phyloP scores from a whole-genome alignment of 2,113 vertebrate species.

The Stigmatopora nigra region DNA sequence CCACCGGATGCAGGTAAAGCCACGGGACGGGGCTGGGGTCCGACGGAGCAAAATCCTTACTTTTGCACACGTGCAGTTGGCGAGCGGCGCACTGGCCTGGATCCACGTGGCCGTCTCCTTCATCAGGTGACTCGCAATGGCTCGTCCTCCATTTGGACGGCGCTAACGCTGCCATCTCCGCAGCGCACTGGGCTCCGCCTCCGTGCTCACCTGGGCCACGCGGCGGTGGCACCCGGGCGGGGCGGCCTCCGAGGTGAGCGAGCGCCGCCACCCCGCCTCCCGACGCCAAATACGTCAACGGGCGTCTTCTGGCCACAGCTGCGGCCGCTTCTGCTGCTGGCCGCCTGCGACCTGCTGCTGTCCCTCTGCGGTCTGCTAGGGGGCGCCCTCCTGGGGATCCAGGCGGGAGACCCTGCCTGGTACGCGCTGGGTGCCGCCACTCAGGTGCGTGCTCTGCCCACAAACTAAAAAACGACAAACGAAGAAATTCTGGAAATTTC shows the following conservation, averaged over 20 bases:
- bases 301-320: constrained; percentile 57
- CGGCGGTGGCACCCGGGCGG: constrained; percentile 40
- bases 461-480: background rate
- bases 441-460: constrained; percentile 54
- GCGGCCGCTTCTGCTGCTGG: constrained; percentile 78
- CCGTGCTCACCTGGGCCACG: constrained; percentile 56
- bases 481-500: background rate
- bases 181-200: constrained; percentile 60
- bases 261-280: too few relatives aligned
- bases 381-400: constrained; percentile 62
- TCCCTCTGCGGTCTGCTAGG: constrained; percentile 79
- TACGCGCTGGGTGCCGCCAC: constrained; percentile 79
- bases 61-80: constrained; percentile 42
- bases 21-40: background rate
- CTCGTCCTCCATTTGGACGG: background rate
- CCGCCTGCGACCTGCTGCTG: constrained; percentile 77
- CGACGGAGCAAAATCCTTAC: background rate
- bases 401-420: constrained; percentile 47
- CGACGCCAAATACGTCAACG: background rate
- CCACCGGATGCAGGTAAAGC: constrained; percentile 42
- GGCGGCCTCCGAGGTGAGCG: constrained; percentile 52
- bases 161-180: background rate
- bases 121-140: constrained; percentile 54
- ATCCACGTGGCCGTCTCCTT: constrained; percentile 62
- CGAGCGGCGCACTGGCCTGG: constrained; percentile 46